A percentile compares a stretch with the other conserved stretches of the same genome.
These are phyloP conservation scores for Zosterops hypoxanthus DNA, from an alignment of 2,113 vertebrate species.

Conservation along the genomic window DNA sequence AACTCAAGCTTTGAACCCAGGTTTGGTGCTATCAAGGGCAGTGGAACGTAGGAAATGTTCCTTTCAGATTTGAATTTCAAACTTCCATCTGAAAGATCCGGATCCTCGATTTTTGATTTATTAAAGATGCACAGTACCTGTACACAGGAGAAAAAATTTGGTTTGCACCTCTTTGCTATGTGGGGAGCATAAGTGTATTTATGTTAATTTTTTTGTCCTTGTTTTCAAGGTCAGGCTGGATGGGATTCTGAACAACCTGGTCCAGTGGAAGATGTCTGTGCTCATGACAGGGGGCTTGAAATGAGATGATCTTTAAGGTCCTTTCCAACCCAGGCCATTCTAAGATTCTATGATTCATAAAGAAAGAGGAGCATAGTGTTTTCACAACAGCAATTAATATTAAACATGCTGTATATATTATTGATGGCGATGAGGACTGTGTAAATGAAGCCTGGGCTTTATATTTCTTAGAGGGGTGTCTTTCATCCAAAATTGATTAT, in stretches of 20 bases:
- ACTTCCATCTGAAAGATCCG: not conserved
- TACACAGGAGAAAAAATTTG: not conserved
- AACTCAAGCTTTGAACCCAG: not conserved
- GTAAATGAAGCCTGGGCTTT: not conserved
- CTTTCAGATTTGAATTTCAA: not conserved
- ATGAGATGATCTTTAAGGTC: not conserved
- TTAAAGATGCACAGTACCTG: not conserved
- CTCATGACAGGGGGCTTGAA: not conserved
- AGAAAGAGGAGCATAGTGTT: not conserved
- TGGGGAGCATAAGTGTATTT: not conserved
- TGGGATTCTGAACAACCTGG: not conserved
- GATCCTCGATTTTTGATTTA: not conserved
- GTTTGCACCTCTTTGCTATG: not conserved
- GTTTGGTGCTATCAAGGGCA: not conserved
- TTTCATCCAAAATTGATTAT: slow-evolving; percentile 20
- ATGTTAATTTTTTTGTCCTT: not conserved
- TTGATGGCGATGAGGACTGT: not conserved
- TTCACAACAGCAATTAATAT: slow-evolving; percentile 14
- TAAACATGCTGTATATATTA: not conserved
- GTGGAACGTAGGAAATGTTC: not conserved
- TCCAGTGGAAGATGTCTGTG: not conserved
- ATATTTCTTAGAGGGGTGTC: not conserved
- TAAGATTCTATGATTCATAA: not conserved
- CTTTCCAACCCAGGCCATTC: not conserved
- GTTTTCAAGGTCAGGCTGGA: not conserved